Percentiles rank a stretch among this genome's conserved stretches.
Evolutionary conservation across 2,888 invertebrate species (phyloP).

Genomic region (Eristalis tenax): DNA sequence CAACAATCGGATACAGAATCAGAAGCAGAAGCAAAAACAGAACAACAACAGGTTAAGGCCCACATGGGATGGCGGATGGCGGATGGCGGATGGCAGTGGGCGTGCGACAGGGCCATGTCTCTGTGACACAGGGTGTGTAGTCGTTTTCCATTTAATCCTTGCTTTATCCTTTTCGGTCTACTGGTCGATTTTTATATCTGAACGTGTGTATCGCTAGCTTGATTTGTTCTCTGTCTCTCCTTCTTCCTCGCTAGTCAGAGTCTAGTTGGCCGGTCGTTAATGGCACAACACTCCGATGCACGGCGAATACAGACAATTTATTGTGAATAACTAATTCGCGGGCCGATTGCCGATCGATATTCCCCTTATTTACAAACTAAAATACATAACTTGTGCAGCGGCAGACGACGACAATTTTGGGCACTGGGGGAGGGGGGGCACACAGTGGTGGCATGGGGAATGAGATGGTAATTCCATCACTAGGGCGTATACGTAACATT

Average conservation of each 20-base stretch:
- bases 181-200: constrained; percentile 46
- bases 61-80: background rate
- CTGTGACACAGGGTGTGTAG: constrained; percentile 6
- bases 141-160: constrained; percentile 59
- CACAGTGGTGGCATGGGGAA: background rate
- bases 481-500: constrained; percentile 65
- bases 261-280: constrained; percentile 12
- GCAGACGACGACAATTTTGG: constrained; percentile 15
- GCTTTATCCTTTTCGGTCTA: constrained; percentile 60
- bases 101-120: background rate
- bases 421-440: too few relatives aligned
- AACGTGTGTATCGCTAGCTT: background rate
- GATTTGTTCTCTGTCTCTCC: background rate
- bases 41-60: constrained; percentile 66
- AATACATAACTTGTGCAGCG: constrained; percentile 17
- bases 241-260: too few relatives aligned
- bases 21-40: background rate
- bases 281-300: background rate
- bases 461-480: constrained; percentile 40
- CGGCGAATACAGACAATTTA: constrained; percentile 4
- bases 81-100: background rate
- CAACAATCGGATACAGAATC: background rate
- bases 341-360: constrained; percentile 55
- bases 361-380: constrained; percentile 40
- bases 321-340: constrained; percentile 50